Base-by-base conservation (phyloP, 1,140 invertebrate genomes). In the Lordiphosa stackelbergi region DNA sequence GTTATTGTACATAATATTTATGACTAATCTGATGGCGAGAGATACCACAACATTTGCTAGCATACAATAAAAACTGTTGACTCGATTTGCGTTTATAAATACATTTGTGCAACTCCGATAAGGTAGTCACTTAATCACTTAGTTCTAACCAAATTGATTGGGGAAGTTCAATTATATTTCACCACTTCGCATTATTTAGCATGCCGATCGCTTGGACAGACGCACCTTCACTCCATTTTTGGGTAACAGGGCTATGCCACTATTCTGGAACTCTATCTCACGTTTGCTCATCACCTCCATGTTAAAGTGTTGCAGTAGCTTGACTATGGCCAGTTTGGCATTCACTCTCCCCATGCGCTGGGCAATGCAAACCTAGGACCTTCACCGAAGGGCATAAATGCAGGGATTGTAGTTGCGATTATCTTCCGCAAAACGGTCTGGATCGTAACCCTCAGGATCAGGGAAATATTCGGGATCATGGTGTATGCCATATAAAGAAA, bases 311-410 rank as follows among this genome's bases (percentile, higher is more conserved):
- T 77, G 71, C 0, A 85, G 64, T 7, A 85, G 16, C 34, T 85
- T 85, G 2, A 85, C 56, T 5, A 85, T 55, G 5, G 74, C 79
- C 34, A 85, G 16, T 13, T 85, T 85, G 8, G 64, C 47, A 8
- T 79, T 85, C 1, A 79, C 31, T 3, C 63, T 68, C 2, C 79
- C 79, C 78, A 84, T 78, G 0, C 78, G 45, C 48, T 73, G 69
- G 5, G 78, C 78, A 45, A 84, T 68, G 49, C 85, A 86, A 2
- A 92, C 92, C 92, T 88, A 3, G 91, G 90, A 4, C 93, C 93
- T 53, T 91, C 91, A 11, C 92, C 92, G 78, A 94, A 94, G 3
- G 93, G 92, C 58, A 92, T 85, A 69, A 91, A 94, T 0, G 89
- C 88, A 4, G 0, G 62, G 55, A 53, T 69, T 83, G 24, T 70